Conservation (phyloP, 2,797 vertebrate species). For the Loriculus beryllinus region DNA sequence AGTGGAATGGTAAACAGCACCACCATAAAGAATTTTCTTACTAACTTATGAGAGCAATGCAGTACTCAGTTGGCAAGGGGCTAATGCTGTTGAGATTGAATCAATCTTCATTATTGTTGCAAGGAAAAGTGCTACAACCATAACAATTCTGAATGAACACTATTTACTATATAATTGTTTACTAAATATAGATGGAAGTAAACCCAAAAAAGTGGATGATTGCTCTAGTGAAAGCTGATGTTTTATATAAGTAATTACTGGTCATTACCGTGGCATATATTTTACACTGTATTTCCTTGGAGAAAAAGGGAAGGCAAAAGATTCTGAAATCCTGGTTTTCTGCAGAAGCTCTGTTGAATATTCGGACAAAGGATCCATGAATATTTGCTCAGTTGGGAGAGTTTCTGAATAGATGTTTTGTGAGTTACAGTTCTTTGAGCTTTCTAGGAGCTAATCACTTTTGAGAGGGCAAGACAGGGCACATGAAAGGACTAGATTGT, state of each 20-base stretch:
- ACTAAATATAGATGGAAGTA: neutral
- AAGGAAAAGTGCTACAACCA: neutral
- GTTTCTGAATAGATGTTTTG: neutral
- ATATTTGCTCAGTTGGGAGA: neutral
- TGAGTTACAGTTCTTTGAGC: neutral
- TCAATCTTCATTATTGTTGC: slow-evolving; percentile 18
- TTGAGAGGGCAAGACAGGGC: neutral
- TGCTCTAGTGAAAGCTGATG: neutral
- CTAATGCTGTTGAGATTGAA: slow-evolving; percentile 18
- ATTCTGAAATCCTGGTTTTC: neutral
- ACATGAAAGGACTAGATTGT: neutral
- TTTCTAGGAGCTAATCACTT: slow-evolving; percentile 2
- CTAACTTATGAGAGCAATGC: neutral
- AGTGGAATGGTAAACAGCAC: neutral
- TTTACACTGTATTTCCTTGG: neutral
- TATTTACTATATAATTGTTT: neutral
- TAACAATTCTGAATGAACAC: slow-evolving; percentile 15
- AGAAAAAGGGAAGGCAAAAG: neutral
- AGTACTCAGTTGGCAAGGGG: neutral
- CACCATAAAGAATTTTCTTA: neutral
- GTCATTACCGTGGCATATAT: neutral
- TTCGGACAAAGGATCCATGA: neutral
- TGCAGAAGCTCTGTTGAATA: neutral
- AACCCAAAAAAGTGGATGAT: neutral
- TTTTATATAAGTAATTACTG: neutral